Evolutionary conservation across 2,888 invertebrate genomes (phyloP).

Genomic region (Cheiracanthium punctorium): DNA sequence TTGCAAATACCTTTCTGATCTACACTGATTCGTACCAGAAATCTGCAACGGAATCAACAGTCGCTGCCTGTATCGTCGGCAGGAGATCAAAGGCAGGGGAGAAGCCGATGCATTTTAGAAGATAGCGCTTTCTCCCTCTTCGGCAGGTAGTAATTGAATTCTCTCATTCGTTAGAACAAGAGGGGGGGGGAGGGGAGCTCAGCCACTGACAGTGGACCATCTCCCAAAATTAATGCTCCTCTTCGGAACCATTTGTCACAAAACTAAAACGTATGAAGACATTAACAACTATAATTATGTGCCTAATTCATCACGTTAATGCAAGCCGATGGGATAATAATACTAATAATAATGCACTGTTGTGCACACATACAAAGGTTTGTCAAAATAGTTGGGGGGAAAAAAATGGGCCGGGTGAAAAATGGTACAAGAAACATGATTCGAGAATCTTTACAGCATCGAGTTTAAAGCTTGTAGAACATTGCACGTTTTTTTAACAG

Average conservation of each 20-base stretch:
- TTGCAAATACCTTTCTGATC: too few species aligned
- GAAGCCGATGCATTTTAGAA: too few species aligned
- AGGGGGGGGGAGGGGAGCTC: not conserved
- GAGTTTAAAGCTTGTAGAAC: too few species aligned
- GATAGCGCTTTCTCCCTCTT: too few species aligned
- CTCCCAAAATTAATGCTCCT: not conserved
- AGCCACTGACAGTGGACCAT: not conserved
- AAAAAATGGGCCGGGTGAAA: not conserved
- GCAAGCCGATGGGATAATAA: not conserved
- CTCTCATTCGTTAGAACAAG: not conserved
- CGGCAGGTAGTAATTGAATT: constrained; percentile 1
- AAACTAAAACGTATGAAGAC: not conserved
- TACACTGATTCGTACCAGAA: too few species aligned
- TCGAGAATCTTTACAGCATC: too few species aligned
- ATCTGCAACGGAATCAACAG: too few species aligned
- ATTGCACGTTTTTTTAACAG: too few species aligned
- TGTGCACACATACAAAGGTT: not conserved
- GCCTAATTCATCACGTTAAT: not conserved
- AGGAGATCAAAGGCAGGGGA: too few species aligned
- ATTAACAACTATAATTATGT: not conserved
- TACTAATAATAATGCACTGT: not conserved
- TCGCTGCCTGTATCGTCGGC: too few species aligned
- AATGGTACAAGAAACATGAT: too few species aligned
- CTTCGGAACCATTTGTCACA: not conserved
- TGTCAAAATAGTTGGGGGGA: not conserved